These are phyloP conservation scores for Euplexia lucipara DNA, from an alignment of 2,888 invertebrate genomes.

Conservation along the genomic window DNA sequence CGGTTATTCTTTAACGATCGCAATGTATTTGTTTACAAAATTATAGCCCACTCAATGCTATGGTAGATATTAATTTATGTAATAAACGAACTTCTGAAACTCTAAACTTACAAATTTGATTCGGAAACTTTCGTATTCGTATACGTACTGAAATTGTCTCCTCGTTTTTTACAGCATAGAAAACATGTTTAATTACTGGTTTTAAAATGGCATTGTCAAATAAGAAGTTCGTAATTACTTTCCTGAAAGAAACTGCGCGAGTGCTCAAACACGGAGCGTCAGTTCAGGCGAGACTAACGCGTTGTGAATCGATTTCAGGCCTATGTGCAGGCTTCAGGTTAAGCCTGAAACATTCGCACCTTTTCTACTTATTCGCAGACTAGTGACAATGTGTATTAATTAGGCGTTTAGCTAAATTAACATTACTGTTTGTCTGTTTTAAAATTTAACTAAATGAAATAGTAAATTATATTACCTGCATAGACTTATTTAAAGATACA, in stretches of 20 bases:
- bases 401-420: conserved; percentile 45
- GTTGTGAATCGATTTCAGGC: conserved; percentile 73
- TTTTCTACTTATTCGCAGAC: conserved; percentile 46
- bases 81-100: too few relatives aligned
- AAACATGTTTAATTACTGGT: not conserved
- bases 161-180: not conserved
- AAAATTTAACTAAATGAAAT: too few relatives aligned
- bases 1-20: conserved; percentile 51
- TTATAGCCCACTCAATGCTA: conserved; percentile 17
- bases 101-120: too few relatives aligned
- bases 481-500: not conserved
- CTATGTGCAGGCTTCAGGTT: conserved; percentile 59
- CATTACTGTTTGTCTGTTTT: not conserved
- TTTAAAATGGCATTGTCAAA: conserved; percentile 14
- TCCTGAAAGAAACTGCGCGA: conserved; percentile 54
- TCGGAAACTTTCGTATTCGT: too few relatives aligned
- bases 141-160: not conserved
- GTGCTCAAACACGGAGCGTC: conserved; percentile 63
- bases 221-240: conserved; percentile 54
- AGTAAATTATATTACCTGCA: too few relatives aligned
- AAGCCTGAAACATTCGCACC: conserved; percentile 62
- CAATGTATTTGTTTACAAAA: conserved; percentile 49
- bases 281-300: conserved; percentile 72
- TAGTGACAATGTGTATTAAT: conserved; percentile 55
- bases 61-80: conserved; percentile 17